These are phyloP conservation scores for Aphis gossypii DNA, from an alignment of 1,140 invertebrate genomes.

Conservation along the genomic window DNA sequence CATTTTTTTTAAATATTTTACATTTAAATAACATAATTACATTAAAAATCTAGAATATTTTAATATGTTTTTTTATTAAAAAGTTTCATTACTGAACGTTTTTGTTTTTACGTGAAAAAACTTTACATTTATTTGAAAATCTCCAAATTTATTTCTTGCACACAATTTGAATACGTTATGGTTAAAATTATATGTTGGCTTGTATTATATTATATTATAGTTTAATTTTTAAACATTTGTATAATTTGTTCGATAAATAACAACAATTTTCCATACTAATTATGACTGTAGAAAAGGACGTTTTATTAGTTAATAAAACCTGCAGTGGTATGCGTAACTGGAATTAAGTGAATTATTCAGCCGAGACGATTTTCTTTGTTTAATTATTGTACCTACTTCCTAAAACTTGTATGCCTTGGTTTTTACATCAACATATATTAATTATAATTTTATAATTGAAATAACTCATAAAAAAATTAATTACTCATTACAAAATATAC, in stretches of 20 bases:
- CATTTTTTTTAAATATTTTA: not conserved
- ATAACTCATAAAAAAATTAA: not conserved
- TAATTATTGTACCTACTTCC: not conserved
- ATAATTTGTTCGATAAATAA: not conserved
- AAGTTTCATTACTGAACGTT: not conserved
- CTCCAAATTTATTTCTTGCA: not conserved
- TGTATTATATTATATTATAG: too few relatives aligned
- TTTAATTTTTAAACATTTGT: not conserved
- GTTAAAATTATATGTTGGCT: too few relatives aligned
- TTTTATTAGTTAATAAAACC: not conserved
- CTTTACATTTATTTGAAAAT: not conserved
- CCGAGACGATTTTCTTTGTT: not conserved
- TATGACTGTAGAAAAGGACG: not conserved
- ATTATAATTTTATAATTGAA: not conserved
- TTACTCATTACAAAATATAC: too few relatives aligned
- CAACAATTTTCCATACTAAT: not conserved
- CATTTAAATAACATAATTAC: not conserved
- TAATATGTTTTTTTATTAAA: not conserved
- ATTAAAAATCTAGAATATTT: not conserved
- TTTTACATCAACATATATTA: not conserved
- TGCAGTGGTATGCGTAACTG: not conserved
- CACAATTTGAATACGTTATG: not conserved
- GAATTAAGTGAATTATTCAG: not conserved
- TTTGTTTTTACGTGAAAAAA: not conserved
- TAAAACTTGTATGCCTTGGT: not conserved